Percentiles rank a stretch among this genome's conserved stretches.
These are phyloP conservation scores for Epizoanthus illoricatus DNA, from an alignment of 92 coral and sea anemone genomes.

Conservation along the genomic window DNA sequence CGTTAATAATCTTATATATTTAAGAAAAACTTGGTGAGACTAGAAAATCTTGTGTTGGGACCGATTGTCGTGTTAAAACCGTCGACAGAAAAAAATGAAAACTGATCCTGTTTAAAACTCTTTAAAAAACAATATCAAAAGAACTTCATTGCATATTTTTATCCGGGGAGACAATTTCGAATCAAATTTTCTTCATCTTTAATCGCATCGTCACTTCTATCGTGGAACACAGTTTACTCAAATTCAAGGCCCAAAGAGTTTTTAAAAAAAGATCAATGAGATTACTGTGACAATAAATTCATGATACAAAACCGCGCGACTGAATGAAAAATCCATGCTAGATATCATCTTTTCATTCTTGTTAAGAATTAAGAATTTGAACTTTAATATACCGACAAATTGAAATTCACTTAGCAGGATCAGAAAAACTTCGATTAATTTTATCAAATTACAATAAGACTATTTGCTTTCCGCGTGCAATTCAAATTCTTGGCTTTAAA, in stretches of 20 bases:
- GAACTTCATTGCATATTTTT: too few relatives aligned
- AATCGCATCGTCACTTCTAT: too few relatives aligned
- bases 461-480: background rate
- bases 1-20: background rate
- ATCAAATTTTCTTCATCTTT: too few relatives aligned
- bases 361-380: background rate
- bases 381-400: conserved; percentile 5
- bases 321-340: background rate
- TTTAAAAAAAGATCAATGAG: background rate
- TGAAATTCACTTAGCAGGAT: background rate
- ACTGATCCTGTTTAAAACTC: too few relatives aligned
- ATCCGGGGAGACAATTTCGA: too few relatives aligned
- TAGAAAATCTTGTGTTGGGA: background rate
- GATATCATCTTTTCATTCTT: background rate
- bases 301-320: background rate
- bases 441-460: background rate
- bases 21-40: background rate
- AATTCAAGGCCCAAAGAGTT: background rate
- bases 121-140: too few relatives aligned
- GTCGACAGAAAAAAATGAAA: too few relatives aligned
- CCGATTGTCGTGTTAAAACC: background rate
- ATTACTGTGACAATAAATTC: background rate
- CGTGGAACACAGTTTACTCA: too few relatives aligned
- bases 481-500: conserved; percentile 4
- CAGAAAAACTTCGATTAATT: background rate